Percentiles rank a stretch among this genome's conserved stretches.
phyloP scores from a whole-genome alignment of 2,888 invertebrate species.

The Choristoneura rosaceana region DNA sequence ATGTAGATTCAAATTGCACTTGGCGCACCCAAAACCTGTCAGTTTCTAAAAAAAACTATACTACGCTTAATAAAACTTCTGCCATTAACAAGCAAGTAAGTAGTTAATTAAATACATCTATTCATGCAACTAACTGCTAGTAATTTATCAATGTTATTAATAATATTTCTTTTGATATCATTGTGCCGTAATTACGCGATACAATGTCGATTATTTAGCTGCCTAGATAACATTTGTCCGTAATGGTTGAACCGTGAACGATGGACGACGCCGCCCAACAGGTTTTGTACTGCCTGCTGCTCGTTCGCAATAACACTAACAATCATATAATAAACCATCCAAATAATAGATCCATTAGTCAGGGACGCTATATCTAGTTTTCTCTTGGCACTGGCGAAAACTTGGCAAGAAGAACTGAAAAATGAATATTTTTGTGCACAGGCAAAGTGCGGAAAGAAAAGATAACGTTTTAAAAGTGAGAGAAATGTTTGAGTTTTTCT shows the following conservation, averaged over 20 bases:
- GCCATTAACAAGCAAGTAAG: too few species aligned
- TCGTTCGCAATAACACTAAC: background rate
- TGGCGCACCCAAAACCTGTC: too few species aligned
- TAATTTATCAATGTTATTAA: background rate
- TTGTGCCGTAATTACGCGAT: conserved; percentile 1
- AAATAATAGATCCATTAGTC: background rate
- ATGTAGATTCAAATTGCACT: too few species aligned
- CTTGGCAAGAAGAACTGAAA: too few species aligned
- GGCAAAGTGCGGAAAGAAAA: too few species aligned
- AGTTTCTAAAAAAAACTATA: too few species aligned
- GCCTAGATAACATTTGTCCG: background rate
- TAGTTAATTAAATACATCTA: too few species aligned
- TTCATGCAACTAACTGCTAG: background rate
- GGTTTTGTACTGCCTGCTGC: background rate
- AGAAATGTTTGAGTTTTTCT: too few species aligned
- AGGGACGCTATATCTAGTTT: background rate
- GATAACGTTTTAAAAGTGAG: too few species aligned
- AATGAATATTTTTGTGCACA: too few species aligned
- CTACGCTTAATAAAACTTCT: too few species aligned
- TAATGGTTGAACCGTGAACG: background rate
- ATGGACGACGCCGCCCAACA: background rate
- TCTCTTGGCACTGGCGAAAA: too few species aligned
- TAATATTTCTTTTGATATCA: background rate
- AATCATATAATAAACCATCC: background rate
- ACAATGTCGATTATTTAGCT: background rate